A percentile compares a stretch with the other conserved stretches of the same genome.
phyloP scores from a whole-genome alignment of 2,888 invertebrate species.

The Mongoloraphidia duomilia region DNA sequence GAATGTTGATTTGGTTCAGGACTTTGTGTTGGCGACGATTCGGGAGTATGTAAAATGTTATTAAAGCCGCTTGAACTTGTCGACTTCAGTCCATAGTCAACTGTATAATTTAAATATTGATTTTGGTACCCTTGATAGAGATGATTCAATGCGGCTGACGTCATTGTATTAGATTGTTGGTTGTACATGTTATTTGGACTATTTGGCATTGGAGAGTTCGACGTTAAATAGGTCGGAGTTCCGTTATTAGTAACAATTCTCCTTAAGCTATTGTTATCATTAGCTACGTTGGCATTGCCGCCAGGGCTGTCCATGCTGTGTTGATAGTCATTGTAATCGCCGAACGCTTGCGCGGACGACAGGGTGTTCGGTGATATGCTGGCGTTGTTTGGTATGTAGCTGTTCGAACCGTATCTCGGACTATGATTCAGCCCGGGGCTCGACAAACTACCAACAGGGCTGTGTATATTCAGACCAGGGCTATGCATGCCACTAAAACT shows the following conservation, averaged over 20 bases:
- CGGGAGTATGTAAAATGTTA: constrained; percentile 56
- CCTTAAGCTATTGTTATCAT: background rate
- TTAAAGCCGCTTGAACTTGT: constrained; percentile 10
- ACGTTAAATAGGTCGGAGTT: too few relatives aligned
- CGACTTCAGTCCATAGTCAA: background rate
- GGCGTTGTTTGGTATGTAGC: constrained; percentile 3
- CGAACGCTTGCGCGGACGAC: constrained; percentile 28
- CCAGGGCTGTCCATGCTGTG: constrained; percentile 35
- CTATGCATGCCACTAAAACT: background rate
- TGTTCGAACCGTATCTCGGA: constrained; percentile 1
- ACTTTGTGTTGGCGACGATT: constrained; percentile 70
- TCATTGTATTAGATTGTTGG: too few relatives aligned
- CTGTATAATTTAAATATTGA: too few relatives aligned
- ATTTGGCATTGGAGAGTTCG: too few relatives aligned
- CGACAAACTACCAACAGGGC: background rate
- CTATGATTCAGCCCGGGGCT: background rate
- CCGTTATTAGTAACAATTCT: too few relatives aligned
- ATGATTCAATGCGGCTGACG: too few relatives aligned
- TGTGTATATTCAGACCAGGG: background rate
- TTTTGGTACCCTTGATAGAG: too few relatives aligned
- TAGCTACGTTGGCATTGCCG: constrained; percentile 25
- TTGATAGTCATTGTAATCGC: constrained; percentile 36
- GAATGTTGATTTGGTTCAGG: constrained; percentile 56
- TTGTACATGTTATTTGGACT: too few relatives aligned
- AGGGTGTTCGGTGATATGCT: constrained; percentile 12